Conservation (phyloP, 2,888 invertebrate species). For the Oegoconia quadripuncta region DNA sequence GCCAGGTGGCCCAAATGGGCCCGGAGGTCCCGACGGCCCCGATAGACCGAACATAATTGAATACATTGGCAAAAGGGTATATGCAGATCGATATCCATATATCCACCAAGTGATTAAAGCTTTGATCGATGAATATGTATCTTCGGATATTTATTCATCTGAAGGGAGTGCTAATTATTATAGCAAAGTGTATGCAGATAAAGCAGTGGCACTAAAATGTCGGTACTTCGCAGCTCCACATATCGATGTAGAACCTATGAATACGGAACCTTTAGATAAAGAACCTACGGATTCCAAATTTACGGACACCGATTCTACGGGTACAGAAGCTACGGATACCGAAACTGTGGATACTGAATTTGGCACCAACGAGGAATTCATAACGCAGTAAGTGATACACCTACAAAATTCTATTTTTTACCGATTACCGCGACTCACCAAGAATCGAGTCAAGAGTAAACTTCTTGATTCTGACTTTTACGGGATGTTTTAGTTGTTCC, state of each 20-base stretch:
- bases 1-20: slow-evolving; percentile 27
- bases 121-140: slow-evolving; percentile 55
- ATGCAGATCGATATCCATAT: slow-evolving; percentile 61
- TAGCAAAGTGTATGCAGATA: slow-evolving; percentile 45
- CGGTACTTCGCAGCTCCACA: slow-evolving; percentile 43
- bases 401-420: background rate
- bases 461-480: too few species aligned
- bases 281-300: too few species aligned
- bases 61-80: slow-evolving; percentile 53
- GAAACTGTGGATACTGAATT: too few species aligned
- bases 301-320: too few species aligned
- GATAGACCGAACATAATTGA: slow-evolving; percentile 34
- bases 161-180: slow-evolving; percentile 44
- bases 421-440: too few species aligned
- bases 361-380: slow-evolving; percentile 35
- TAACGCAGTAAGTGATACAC: slow-evolving; percentile 52
- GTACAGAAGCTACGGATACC: too few species aligned
- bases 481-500: too few species aligned
- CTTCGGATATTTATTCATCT: slow-evolving; percentile 37
- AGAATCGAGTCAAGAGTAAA: too few species aligned
- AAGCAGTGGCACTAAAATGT: slow-evolving; percentile 58
- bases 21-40: slow-evolving; percentile 25
- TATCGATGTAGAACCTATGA: slow-evolving; percentile 1
- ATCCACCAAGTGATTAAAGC: slow-evolving; percentile 54
- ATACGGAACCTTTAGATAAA: too few species aligned